These are phyloP conservation scores for Scytalopus superciliaris DNA, from an alignment of 2,113 vertebrate genomes.

Conservation along the genomic window DNA sequence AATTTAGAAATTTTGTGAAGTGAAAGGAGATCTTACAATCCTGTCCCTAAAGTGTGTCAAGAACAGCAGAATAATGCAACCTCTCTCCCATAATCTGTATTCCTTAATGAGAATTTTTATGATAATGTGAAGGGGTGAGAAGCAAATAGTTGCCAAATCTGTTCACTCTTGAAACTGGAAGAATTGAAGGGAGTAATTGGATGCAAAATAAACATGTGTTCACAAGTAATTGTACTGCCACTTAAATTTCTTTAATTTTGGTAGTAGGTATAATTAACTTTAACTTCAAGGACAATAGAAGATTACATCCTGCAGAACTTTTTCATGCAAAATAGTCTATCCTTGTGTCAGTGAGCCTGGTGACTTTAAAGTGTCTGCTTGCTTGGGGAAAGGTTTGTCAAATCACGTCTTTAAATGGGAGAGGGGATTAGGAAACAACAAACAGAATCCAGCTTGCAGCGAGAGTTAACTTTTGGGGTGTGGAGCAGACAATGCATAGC, in stretches of 20 bases:
- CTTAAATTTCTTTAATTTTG: conserved; percentile 2
- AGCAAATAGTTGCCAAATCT: not conserved
- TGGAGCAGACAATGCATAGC: not conserved
- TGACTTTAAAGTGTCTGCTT: not conserved
- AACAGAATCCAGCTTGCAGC: not conserved
- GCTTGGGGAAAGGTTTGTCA: not conserved
- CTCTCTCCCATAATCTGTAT: not conserved
- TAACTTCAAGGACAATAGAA: not conserved
- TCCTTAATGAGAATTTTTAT: not conserved
- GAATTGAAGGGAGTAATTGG: not conserved
- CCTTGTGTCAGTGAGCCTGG: not conserved
- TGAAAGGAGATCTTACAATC: not conserved
- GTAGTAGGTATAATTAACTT: not conserved
- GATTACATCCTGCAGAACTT: conserved; percentile 13
- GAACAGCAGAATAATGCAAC: not conserved
- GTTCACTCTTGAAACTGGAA: not conserved
- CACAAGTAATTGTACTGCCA: conserved; percentile 1
- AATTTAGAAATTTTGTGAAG: not conserved
- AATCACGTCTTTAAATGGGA: not conserved
- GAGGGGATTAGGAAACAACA: not conserved
- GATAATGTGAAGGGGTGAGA: not conserved
- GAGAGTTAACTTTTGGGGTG: not conserved
- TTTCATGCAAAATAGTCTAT: conserved; percentile 9
- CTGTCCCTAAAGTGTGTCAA: not conserved
- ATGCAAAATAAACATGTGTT: not conserved